A percentile compares a stretch with the other conserved stretches of the same genome.
These are phyloP conservation scores for Atethmia centrago DNA, from an alignment of 2,888 invertebrate species.

Conservation along the genomic window DNA sequence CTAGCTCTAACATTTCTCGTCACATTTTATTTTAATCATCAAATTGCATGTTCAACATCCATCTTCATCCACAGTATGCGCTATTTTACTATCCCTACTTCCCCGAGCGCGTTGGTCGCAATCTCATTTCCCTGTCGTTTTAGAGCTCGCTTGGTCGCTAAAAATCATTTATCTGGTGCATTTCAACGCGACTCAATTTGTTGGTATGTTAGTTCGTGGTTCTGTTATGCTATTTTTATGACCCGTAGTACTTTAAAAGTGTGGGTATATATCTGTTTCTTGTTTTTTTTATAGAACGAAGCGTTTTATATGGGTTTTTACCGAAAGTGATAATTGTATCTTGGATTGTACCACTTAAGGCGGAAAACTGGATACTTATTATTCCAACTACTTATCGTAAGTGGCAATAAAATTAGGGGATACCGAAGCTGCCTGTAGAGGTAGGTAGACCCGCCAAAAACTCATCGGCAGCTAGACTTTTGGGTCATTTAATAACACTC, in stretches of 20 bases:
- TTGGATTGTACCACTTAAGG: background rate
- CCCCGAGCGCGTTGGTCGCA: conserved; percentile 37
- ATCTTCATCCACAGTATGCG: background rate
- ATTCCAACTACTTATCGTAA: background rate
- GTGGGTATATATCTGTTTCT: background rate
- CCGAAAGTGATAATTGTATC: background rate
- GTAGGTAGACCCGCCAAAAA: background rate
- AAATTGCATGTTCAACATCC: conserved; percentile 37
- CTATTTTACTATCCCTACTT: conserved; percentile 43
- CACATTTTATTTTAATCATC: conserved; percentile 50
- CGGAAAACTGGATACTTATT: background rate
- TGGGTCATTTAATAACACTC: background rate
- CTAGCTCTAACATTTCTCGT: background rate
- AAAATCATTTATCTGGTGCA: conserved; percentile 65
- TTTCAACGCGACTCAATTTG: conserved; percentile 45
- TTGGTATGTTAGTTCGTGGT: conserved; percentile 17
- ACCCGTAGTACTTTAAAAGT: background rate
- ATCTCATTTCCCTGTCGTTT: conserved; percentile 64
- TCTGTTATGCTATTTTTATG: background rate
- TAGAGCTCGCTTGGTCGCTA: conserved; percentile 53
- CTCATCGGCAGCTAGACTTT: background rate
- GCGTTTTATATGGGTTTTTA: background rate
- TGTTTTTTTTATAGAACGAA: background rate
- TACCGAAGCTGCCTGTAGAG: background rate
- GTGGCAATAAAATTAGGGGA: background rate